These are phyloP conservation scores for Daboia siamensis DNA, from an alignment of 2,113 vertebrate species.

Conservation along the genomic window DNA sequence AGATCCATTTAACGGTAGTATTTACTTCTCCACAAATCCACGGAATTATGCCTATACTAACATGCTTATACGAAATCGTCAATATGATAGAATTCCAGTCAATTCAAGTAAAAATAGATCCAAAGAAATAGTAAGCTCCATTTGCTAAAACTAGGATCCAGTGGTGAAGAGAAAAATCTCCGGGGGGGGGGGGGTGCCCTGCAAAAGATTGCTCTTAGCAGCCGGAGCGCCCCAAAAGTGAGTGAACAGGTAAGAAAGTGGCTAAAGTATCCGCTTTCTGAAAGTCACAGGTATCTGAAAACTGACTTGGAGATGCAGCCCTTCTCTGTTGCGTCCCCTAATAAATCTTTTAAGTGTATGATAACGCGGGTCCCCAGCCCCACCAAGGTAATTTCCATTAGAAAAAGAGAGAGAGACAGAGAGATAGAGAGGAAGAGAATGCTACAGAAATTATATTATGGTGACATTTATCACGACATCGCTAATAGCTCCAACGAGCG, in stretches of 20 bases:
- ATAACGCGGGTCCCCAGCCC: not conserved
- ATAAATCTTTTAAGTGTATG: not conserved
- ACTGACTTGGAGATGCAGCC: not conserved
- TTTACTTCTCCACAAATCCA: not conserved
- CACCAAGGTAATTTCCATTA: not conserved
- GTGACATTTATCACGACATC: not conserved
- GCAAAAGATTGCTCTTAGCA: not conserved
- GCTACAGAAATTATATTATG: not conserved
- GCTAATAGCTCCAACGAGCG: not conserved
- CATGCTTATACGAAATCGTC: not conserved
- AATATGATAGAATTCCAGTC: not conserved
- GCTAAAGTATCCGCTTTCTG: not conserved
- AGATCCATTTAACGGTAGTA: not conserved
- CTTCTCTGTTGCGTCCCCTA: not conserved
- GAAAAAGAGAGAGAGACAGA: not conserved
- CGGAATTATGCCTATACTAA: not conserved
- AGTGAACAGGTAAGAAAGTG: not conserved
- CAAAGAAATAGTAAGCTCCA: not conserved
- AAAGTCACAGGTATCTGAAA: not conserved
- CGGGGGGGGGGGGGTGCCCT: not conserved
- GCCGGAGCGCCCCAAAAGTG: not conserved
- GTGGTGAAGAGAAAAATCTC: not conserved
- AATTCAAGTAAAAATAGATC: not conserved
- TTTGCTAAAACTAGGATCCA: not conserved
- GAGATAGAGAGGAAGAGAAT: not conserved